A percentile compares a stretch with the other conserved stretches of the same genome.
These are phyloP conservation scores for Grapholita molesta DNA, from an alignment of 1,140 invertebrate genomes.

Conservation along the genomic window DNA sequence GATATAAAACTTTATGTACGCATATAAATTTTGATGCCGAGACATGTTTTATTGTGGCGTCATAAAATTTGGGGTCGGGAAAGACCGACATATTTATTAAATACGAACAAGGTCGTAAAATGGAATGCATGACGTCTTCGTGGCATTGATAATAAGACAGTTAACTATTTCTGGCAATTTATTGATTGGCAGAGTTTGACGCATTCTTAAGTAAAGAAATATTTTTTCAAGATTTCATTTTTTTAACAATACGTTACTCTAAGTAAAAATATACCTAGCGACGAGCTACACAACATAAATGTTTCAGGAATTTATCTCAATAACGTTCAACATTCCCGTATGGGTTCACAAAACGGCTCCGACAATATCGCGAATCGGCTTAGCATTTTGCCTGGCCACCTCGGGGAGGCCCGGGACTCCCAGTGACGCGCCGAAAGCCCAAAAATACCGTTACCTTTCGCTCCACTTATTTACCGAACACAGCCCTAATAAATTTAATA, in stretches of 20 bases:
- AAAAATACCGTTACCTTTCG: constrained; percentile 48
- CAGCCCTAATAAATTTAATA: constrained; percentile 63
- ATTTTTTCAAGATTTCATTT: too few relatives aligned
- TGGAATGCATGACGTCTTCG: constrained; percentile 68
- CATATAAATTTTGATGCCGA: constrained; percentile 76
- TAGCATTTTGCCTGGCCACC: constrained; percentile 42
- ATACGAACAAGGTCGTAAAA: constrained; percentile 74
- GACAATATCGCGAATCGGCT: constrained; percentile 55
- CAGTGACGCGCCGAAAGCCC: constrained; percentile 43
- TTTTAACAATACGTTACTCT: too few relatives aligned
- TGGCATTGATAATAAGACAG: constrained; percentile 63
- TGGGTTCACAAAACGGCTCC: constrained; percentile 43
- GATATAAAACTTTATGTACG: constrained; percentile 77
- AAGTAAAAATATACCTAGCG: too few relatives aligned
- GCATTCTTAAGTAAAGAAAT: not conserved
- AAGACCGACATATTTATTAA: constrained; percentile 77
- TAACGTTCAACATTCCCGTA: constrained; percentile 34
- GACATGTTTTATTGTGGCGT: constrained; percentile 75
- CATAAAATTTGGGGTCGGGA: constrained; percentile 76
- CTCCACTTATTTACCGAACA: constrained; percentile 51
- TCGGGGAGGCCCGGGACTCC: constrained; percentile 49
- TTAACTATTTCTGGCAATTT: constrained; percentile 53
- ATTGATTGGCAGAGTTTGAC: constrained; percentile 14
- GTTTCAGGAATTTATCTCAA: constrained; percentile 26
- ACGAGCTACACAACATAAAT: not conserved